Percentiles rank a stretch among this genome's conserved stretches.
These are phyloP conservation scores for Ammodytes dubius DNA, from an alignment of 2,113 vertebrate species.

Conservation along the genomic window DNA sequence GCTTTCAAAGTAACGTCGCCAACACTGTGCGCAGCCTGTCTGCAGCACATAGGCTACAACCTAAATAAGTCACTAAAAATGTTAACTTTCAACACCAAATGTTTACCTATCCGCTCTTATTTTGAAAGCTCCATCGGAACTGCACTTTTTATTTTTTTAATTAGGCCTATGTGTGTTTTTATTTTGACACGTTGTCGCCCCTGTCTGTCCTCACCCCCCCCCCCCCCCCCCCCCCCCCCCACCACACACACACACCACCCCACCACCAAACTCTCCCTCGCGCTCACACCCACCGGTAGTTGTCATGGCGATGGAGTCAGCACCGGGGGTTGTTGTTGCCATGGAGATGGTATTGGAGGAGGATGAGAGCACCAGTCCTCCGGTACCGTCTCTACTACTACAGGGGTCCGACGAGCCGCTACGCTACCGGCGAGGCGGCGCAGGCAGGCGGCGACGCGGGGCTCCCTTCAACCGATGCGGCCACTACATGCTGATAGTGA, in stretches of 20 bases:
- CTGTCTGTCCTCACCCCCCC: not conserved
- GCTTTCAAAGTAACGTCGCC: too few species aligned
- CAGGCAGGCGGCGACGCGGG: conserved; percentile 68
- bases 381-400: not conserved
- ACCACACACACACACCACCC: conserved; percentile 24
- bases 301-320: conserved; percentile 92
- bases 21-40: too few species aligned
- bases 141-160: not conserved
- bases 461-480: conserved; percentile 76
- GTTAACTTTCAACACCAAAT: too few species aligned
- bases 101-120: conserved; percentile 21
- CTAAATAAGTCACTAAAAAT: too few species aligned
- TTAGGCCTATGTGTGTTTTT: not conserved
- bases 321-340: conserved; percentile 86
- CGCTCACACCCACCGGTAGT: conserved; percentile 78
- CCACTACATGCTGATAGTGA: conserved; percentile 91
- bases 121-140: conserved; percentile 45
- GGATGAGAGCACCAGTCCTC: conserved; percentile 73
- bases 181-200: not conserved
- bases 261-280: conserved; percentile 28
- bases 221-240: not conserved
- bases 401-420: conserved; percentile 73
- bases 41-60: too few species aligned
- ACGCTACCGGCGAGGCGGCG: conserved; percentile 73
- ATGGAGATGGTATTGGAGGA: conserved; percentile 88